Conservation (phyloP, 2,888 invertebrate species). For the Syrista parreyssii region DNA sequence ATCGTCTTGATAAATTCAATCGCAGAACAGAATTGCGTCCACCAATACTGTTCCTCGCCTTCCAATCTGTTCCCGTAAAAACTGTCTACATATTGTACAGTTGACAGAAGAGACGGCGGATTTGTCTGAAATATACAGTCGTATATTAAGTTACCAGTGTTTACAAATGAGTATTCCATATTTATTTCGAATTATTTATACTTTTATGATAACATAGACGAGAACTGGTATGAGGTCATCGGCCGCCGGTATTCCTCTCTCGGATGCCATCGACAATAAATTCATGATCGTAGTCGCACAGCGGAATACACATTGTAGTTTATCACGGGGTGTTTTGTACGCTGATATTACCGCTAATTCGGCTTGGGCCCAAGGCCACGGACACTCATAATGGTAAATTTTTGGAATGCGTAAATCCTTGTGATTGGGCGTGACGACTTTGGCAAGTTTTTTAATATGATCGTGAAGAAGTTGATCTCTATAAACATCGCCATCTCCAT, state of each 20-base stretch:
- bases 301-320: constrained; percentile 83
- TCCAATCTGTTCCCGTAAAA: constrained; percentile 85
- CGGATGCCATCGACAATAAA: constrained; percentile 86
- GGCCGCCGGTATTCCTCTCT: constrained; percentile 82
- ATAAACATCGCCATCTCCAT: constrained; percentile 94
- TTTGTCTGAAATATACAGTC: constrained; percentile 77
- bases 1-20: constrained; percentile 98
- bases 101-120: constrained; percentile 92
- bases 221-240: constrained; percentile 97
- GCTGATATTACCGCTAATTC: constrained; percentile 89
- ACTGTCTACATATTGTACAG: constrained; percentile 94
- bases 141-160: neutral
- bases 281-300: constrained; percentile 96
- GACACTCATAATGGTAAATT: constrained; percentile 89
- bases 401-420: constrained; percentile 85
- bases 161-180: neutral
- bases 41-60: constrained; percentile 97
- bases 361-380: constrained; percentile 95
- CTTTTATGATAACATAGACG: constrained; percentile 95
- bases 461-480: constrained; percentile 90
- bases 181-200: constrained; percentile 52
- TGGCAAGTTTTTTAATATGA: constrained; percentile 86
- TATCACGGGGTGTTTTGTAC: constrained; percentile 90
- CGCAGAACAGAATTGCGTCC: constrained; percentile 97
- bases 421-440: constrained; percentile 81